These are phyloP conservation scores for Odocoileus virginianus DNA, from an alignment of 2,113 vertebrate genomes.

Conservation along the genomic window DNA sequence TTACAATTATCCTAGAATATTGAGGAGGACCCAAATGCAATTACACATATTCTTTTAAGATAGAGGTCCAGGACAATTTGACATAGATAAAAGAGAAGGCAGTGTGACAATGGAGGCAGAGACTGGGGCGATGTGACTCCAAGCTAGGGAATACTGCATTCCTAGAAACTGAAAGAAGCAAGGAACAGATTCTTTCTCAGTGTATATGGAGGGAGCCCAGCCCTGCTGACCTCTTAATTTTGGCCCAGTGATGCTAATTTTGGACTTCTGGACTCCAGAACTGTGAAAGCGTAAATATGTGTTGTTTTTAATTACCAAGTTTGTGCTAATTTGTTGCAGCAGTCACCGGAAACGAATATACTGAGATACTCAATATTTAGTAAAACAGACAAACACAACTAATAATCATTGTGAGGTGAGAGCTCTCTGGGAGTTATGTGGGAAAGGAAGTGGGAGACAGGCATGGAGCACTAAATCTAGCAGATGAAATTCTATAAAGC, in stretches of 20 bases:
- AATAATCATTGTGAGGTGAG: background rate
- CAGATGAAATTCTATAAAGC: background rate
- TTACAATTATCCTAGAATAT: background rate
- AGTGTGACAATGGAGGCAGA: background rate
- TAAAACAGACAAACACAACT: background rate
- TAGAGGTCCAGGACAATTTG: background rate
- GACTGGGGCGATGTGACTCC: background rate
- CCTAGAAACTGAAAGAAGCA: background rate
- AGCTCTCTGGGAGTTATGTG: background rate
- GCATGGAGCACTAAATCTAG: accelerated
- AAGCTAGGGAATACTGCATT: no score
- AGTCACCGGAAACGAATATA: background rate
- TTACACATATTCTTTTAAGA: background rate
- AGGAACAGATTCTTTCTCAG: background rate
- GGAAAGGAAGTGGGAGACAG: background rate
- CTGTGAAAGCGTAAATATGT: background rate
- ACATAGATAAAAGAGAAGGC: background rate
- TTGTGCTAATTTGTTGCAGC: background rate
- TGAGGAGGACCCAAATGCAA: background rate
- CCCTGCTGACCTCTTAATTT: background rate
- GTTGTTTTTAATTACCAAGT: background rate
- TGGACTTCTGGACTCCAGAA: background rate
- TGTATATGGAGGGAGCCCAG: background rate
- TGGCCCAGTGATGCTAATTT: background rate
- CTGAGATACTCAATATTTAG: background rate